Conservation (phyloP, 2,888 invertebrate species). For the Cacoxenus indagator region DNA sequence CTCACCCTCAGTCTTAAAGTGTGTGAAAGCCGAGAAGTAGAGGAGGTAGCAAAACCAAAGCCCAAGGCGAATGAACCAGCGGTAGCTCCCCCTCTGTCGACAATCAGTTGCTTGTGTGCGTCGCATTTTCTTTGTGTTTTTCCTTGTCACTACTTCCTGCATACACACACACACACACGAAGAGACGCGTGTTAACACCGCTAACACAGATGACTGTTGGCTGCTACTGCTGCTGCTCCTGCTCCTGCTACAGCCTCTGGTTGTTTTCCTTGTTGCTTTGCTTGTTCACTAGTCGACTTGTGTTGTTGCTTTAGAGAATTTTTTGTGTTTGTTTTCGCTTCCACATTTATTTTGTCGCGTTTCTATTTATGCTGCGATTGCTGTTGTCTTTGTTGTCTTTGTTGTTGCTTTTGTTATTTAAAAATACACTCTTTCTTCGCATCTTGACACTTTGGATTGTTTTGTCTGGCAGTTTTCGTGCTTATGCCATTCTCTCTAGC, state of each 20-base stretch:
- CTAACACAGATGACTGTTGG: not conserved
- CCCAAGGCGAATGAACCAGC: not conserved
- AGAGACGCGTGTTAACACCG: not conserved
- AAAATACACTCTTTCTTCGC: slow-evolving; percentile 22
- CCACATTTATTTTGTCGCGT: slow-evolving; percentile 11
- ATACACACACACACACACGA: not conserved
- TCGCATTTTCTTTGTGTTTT: slow-evolving; percentile 6
- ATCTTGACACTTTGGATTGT: slow-evolving; percentile 33
- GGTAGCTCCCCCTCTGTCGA: not conserved
- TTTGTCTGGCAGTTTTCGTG: not conserved
- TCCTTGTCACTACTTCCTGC: not conserved
- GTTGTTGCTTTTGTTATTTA: slow-evolving; percentile 22
- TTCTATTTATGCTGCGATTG: slow-evolving; percentile 10
- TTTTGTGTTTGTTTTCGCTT: slow-evolving; percentile 23
- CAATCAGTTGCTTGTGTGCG: not conserved
- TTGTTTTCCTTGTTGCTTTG: slow-evolving; percentile 6
- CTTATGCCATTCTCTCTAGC: not conserved
- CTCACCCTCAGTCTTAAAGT: slow-evolving; percentile 9
- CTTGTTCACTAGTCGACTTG: not conserved
- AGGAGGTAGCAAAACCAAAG: slow-evolving; percentile 2
- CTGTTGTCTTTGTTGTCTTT: slow-evolving; percentile 2
- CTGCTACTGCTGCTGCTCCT: not conserved
- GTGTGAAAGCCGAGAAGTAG: not conserved
- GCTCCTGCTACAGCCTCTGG: slow-evolving; percentile 25
- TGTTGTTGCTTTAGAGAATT: not conserved